phyloP scores from a whole-genome alignment of 2,113 vertebrate species.

The Euleptes europaea region DNA sequence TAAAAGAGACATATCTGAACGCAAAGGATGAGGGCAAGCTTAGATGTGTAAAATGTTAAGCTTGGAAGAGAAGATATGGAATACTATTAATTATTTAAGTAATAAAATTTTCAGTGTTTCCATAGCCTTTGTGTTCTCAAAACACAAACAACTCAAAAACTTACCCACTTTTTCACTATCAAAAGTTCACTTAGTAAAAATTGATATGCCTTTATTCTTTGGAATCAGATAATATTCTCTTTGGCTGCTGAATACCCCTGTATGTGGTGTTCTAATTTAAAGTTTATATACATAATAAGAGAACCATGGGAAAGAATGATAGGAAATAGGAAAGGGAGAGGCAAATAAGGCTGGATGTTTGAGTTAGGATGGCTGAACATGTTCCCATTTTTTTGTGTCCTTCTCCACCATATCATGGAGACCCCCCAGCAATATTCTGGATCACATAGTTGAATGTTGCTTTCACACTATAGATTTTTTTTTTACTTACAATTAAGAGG shows the following conservation, averaged over 20 bases:
- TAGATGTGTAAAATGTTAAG: not conserved
- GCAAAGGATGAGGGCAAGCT: not conserved
- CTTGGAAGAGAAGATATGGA: too few relatives aligned
- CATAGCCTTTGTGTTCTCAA: not conserved
- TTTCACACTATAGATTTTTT: too few relatives aligned
- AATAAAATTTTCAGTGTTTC: too few relatives aligned
- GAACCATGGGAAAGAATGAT: not conserved
- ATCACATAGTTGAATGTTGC: not conserved
- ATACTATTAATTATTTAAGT: too few relatives aligned
- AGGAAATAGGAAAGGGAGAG: not conserved
- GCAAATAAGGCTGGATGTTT: not conserved
- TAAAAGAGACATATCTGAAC: not conserved
- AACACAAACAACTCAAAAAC: not conserved
- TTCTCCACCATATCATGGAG: too few relatives aligned
- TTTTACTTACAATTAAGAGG: not conserved
- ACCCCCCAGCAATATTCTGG: not conserved
- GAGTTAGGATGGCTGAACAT: not conserved
- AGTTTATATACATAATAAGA: not conserved
- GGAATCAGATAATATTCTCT: not conserved
- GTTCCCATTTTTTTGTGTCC: not conserved
- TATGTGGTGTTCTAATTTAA: not conserved
- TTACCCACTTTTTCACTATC: not conserved
- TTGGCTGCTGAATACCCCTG: not conserved
- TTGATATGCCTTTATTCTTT: not conserved
- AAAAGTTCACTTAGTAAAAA: not conserved